These are phyloP conservation scores for Rotaria magnacalcarata DNA, from an alignment of 2,888 invertebrate genomes.

Conservation along the genomic window DNA sequence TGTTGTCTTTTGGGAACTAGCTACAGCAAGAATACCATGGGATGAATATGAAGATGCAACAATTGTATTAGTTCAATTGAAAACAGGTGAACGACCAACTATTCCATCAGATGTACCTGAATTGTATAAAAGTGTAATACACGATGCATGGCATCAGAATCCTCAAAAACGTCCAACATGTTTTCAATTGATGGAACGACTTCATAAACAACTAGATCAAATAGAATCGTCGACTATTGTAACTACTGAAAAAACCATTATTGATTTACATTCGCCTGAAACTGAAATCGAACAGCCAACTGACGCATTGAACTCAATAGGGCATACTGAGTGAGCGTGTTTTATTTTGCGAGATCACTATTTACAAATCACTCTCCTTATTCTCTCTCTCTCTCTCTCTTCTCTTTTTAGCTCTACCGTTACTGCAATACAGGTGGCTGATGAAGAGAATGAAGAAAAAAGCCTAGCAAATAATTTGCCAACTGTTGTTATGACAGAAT, in stretches of 20 bases:
- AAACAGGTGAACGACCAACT: neutral
- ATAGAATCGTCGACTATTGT: neutral
- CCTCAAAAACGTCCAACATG: neutral
- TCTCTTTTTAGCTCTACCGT: neutral
- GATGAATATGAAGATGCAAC: neutral
- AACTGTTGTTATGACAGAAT: neutral
- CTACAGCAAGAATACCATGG: neutral
- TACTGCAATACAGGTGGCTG: neutral
- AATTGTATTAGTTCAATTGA: neutral
- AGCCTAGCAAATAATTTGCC: neutral
- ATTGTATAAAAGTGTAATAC: neutral
- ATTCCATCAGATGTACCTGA: neutral
- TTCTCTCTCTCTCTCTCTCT: too few species aligned
- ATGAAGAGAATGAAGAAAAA: neutral
- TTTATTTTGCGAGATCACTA: neutral
- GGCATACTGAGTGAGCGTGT: neutral
- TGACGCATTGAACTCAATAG: neutral
- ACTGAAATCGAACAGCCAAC: too few species aligned
- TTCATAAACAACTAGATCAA: neutral
- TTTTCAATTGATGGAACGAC: neutral
- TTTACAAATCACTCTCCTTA: too few species aligned
- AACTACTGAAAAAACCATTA: neutral
- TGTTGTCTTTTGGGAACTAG: conserved; percentile 5
- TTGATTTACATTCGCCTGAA: neutral
- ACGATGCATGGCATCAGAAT: neutral